Base-by-base conservation (phyloP, 2,888 invertebrate genomes). In the Ennomos erosarius region DNA sequence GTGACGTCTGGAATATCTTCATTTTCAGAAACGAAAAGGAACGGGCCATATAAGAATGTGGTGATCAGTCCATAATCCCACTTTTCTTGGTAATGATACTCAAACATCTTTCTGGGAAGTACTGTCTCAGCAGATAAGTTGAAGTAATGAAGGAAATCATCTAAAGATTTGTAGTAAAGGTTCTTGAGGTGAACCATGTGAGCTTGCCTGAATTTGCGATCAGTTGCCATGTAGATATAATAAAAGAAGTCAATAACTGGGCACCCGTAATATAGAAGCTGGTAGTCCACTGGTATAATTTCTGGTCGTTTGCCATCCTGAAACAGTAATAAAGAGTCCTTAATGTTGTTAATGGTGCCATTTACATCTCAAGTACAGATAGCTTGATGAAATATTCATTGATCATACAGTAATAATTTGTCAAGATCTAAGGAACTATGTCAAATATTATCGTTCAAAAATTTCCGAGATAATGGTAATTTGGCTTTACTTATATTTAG, bases 261-360 rank as follows among this genome's bases (percentile, higher is more conserved):
- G 71, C 58, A 59, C 76, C 80, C 4, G 75, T 75, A 58, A 34
- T 67, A 52, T 0, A 70, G 49, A 34, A 76, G 69, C 46, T 81
- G 80, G 49, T 73, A 81, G 60, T 81, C 80, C 11, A 81, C 74
- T 4, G 77, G 70, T 42, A 78, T 66, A 0, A 72, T 68, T 43
- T 79, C 72, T 0, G 54, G 50, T 34, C 74, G 52, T 52, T 62
- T 62, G 12, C 71, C 74, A n/a, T 74, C 57, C 78, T 80, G 68
- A 49, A 68, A 69, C 35, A 16, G 16, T 16, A 16, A 53, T 10
- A 56, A 67, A 35, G 5, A 9, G 12, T 36, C 11, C 12, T 39
- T 39, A 39, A n/a, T 10, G 38, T 39, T 26, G 26, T 6, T 5
- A 26, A 26, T 26, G 6, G 3, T 26, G 26, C 0, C 26, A 26